phyloP scores from a whole-genome alignment of 2,113 vertebrate species.

The Zeus faber region DNA sequence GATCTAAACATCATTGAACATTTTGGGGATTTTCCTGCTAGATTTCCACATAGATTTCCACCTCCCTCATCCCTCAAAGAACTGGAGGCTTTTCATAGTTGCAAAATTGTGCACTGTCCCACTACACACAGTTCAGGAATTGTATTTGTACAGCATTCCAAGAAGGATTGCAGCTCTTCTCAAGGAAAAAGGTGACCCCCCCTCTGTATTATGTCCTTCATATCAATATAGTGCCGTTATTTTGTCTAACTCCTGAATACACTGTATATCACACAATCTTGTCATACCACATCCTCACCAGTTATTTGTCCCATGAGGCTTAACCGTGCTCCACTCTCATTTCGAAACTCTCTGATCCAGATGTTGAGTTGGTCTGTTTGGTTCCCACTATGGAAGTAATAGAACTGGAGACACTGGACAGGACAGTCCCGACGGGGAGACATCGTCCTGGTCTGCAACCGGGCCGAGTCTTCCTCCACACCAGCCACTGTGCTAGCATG shows the following conservation, averaged over 20 bases:
- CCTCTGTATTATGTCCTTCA: too few relatives aligned
- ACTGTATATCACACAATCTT: too few relatives aligned
- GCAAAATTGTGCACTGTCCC: background rate
- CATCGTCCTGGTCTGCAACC: conserved; percentile 75
- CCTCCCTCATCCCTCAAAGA: too few relatives aligned
- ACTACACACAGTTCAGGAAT: too few relatives aligned
- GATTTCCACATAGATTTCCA: background rate
- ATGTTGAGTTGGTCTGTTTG: conserved; percentile 69
- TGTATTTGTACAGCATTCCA: too few relatives aligned
- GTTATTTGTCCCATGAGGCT: conserved; percentile 66
- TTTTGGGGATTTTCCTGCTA: too few relatives aligned
- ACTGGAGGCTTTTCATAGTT: background rate
- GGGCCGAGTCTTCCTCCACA: conserved; percentile 47
- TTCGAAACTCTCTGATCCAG: conserved; percentile 74
- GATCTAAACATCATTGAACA: too few relatives aligned
- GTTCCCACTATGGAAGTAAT: conserved; percentile 75
- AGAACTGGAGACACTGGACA: conserved; percentile 87
- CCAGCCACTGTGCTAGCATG: conserved; percentile 66
- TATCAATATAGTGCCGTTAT: too few relatives aligned
- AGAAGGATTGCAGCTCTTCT: too few relatives aligned
- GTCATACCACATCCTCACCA: too few relatives aligned
- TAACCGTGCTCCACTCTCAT: conserved; percentile 29
- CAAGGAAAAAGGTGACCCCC: too few relatives aligned
- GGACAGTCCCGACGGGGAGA: conserved; percentile 65
- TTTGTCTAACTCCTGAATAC: too few relatives aligned